Evolutionary conservation across 2,113 vertebrate species (phyloP).

Genomic region (Vimba vimba): DNA sequence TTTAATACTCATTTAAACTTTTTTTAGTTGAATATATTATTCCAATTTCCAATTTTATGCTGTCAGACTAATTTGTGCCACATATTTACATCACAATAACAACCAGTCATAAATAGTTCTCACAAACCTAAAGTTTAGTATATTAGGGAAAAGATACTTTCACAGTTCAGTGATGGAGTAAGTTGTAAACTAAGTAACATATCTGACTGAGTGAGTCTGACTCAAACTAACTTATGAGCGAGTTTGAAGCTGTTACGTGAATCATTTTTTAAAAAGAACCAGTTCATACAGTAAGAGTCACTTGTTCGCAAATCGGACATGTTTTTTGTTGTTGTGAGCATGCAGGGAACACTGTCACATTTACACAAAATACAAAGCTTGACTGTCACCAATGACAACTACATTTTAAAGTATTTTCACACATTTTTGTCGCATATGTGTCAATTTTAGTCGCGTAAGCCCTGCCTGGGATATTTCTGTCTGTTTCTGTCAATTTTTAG

Average conservation of each 20-base stretch:
- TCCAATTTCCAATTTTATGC: background rate
- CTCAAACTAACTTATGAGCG: background rate
- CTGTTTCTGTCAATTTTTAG: background rate
- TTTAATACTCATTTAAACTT: background rate
- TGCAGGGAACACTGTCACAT: background rate
- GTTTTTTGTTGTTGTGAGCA: background rate
- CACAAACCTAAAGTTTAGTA: background rate
- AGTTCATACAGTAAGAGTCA: background rate
- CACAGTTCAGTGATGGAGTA: background rate
- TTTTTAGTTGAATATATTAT: background rate
- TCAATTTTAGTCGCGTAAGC: background rate
- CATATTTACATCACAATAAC: background rate
- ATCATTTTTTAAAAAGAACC: background rate
- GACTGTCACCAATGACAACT: background rate
- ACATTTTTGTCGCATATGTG: background rate
- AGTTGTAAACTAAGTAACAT: background rate
- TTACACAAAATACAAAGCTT: background rate
- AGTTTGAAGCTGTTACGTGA: background rate
- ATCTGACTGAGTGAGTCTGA: background rate
- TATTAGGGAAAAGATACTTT: background rate
- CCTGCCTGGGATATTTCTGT: background rate
- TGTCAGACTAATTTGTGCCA: background rate
- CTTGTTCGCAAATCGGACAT: background rate
- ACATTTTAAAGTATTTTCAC: background rate
- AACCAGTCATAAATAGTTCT: no score